Evolutionary conservation across 2,113 vertebrate species (phyloP).

Genomic region (Pyrgilauda ruficollis): DNA sequence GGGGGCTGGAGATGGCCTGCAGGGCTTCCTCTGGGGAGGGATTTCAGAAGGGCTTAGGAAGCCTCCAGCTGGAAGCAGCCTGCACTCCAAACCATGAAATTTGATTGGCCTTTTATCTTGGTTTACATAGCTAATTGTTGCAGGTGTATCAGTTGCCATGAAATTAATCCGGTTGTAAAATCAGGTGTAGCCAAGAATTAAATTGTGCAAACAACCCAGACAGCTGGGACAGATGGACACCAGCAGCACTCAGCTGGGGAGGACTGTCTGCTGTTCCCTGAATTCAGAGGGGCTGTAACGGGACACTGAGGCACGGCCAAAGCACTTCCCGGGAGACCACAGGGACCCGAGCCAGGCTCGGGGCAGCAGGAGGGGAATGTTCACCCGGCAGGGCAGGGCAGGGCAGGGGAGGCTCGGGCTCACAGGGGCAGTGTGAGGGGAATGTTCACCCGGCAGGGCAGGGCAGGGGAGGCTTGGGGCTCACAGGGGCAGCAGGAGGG

Average conservation of each 20-base stretch:
- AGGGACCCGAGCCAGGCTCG: accelerated
- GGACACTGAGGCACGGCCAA: background rate
- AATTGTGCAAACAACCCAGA: background rate
- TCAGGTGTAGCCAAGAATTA: slow-evolving; percentile 36
- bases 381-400: background rate
- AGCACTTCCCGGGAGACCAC: accelerated
- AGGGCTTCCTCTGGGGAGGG: background rate
- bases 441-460: background rate
- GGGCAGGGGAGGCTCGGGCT: no score
- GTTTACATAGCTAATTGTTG: slow-evolving; percentile 7
- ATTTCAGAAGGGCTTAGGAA: background rate
- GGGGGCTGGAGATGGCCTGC: background rate
- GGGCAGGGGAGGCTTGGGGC: background rate
- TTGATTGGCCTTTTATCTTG: background rate
- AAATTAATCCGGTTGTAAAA: slow-evolving; percentile 10
- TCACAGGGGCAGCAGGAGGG: no score
- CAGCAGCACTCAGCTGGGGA: accelerated
- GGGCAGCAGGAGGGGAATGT: accelerated
- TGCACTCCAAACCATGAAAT: background rate
- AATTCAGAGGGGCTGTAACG: background rate
- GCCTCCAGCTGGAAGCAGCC: background rate
- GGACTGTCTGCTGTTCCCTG: background rate
- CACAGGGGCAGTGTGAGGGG: background rate
- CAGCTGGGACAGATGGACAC: background rate
- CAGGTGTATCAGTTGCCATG: background rate